Evolutionary conservation across 2,797 vertebrate species (phyloP).

Genomic region (Pipistrellus pygmaeus): DNA sequence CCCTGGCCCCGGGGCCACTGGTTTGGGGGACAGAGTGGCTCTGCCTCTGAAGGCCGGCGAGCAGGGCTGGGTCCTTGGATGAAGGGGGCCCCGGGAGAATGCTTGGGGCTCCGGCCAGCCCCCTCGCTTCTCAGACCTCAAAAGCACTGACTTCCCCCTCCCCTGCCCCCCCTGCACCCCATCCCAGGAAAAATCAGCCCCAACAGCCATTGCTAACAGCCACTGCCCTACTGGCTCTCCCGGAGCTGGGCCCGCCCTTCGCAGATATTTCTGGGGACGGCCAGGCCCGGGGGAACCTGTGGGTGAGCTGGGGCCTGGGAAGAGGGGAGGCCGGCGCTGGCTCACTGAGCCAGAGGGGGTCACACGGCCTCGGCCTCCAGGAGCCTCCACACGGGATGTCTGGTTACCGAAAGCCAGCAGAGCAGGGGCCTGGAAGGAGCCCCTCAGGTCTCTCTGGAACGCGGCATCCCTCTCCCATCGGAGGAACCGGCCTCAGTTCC

Average conservation of each 20-base stretch:
- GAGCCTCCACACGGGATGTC: background rate
- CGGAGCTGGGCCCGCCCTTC: background rate
- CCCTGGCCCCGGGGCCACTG: rapidly evolving
- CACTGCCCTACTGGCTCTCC: background rate
- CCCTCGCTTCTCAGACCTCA: background rate
- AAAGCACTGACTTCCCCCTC: background rate
- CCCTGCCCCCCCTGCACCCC: rapidly evolving
- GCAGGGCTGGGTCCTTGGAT: background rate
- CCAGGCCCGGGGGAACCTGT: background rate
- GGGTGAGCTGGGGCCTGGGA: rapidly evolving
- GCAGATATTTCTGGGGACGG: constrained; percentile 11
- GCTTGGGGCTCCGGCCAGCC: background rate
- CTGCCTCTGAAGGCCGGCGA: background rate
- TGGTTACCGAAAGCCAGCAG: background rate
- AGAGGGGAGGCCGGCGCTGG: background rate
- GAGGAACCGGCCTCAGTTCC: background rate
- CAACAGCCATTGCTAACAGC: background rate
- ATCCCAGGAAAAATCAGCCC: background rate
- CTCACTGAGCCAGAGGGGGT: background rate
- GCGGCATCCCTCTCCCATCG: background rate
- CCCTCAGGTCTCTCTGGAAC: rapidly evolving
- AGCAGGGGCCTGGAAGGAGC: background rate
- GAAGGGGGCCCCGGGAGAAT: background rate
- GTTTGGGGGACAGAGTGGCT: rapidly evolving
- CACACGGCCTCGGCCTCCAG: background rate